Conservation (phyloP, 2,797 vertebrate species). For the Artibeus jamaicensis region DNA sequence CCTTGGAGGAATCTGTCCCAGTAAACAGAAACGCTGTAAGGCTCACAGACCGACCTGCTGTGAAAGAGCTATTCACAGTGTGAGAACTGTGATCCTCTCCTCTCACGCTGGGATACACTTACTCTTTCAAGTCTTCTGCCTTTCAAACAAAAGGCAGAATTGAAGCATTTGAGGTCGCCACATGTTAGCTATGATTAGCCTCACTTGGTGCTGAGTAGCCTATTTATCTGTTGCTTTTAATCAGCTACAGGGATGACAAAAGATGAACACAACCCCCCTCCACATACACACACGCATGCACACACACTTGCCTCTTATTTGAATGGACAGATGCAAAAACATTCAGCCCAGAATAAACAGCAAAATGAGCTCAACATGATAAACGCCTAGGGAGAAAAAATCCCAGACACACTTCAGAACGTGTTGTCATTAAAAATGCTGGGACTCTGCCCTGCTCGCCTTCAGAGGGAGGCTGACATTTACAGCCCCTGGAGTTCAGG, state of each 20-base stretch:
- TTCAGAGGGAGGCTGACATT: neutral
- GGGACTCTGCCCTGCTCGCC: neutral
- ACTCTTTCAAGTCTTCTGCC: slow-evolving; percentile 31
- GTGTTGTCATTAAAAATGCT: neutral
- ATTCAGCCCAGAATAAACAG: slow-evolving; percentile 13
- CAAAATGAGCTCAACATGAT: neutral
- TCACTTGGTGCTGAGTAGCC: neutral
- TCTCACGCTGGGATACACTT: neutral
- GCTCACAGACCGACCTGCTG: neutral
- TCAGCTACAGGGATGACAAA: slow-evolving; percentile 45
- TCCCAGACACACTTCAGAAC: neutral
- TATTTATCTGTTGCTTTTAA: slow-evolving; percentile 70
- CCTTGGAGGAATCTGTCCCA: neutral
- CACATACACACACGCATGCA: neutral
- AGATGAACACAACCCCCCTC: neutral
- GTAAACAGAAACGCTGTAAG: neutral
- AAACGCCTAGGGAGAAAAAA: neutral
- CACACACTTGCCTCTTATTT: neutral
- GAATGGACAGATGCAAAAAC: slow-evolving; percentile 30
- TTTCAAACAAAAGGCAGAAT: slow-evolving; percentile 62
- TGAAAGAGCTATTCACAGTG: neutral
- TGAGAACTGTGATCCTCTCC: neutral
- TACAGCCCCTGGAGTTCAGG: neutral
- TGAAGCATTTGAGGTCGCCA: slow-evolving; percentile 30
- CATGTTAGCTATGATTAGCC: slow-evolving; percentile 30